Percentiles rank a stretch among this genome's conserved stretches.
Conservation (phyloP, 1,140 invertebrate species). For the Archegozetes longisetosus region DNA sequence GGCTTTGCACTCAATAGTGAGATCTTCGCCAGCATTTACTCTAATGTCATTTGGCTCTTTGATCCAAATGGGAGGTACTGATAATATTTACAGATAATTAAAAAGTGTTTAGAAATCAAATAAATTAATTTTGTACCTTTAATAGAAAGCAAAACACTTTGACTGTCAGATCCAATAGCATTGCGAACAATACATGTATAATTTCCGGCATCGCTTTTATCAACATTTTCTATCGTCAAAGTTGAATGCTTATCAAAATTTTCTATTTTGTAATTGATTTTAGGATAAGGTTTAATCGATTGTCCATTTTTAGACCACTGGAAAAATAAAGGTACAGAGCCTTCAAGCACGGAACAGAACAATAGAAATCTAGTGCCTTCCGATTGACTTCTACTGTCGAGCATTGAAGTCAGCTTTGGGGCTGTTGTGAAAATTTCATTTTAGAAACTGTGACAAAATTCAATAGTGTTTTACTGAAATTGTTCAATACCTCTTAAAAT, state of each 20-base stretch:
- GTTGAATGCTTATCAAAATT: constrained; percentile 9
- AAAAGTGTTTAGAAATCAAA: not conserved
- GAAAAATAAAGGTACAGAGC: constrained; percentile 9
- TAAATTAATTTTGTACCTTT: not conserved
- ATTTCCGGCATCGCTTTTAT: constrained; percentile 47
- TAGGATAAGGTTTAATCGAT: not conserved
- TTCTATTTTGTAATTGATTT: not conserved
- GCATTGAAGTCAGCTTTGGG: constrained; percentile 1
- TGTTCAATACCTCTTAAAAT: not conserved
- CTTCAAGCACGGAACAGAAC: not conserved
- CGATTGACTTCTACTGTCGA: not conserved
- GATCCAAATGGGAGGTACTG: no score
- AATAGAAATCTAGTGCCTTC: constrained; percentile 6
- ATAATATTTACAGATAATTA: not conserved
- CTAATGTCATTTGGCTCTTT: no score
- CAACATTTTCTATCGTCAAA: constrained; percentile 29
- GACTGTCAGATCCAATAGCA: constrained; percentile 73
- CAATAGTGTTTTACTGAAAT: no score
- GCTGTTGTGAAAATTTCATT: no score
- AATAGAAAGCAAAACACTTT: constrained; percentile 55
- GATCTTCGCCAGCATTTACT: no score
- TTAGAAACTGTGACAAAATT: no score
- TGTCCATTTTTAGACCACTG: constrained; percentile 9
- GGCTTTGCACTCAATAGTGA: no score
- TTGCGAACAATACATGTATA: constrained; percentile 82